Base-by-base conservation (phyloP, 37 sponge, comb jelly and placozoan genomes). In the Ianthella basta region DNA sequence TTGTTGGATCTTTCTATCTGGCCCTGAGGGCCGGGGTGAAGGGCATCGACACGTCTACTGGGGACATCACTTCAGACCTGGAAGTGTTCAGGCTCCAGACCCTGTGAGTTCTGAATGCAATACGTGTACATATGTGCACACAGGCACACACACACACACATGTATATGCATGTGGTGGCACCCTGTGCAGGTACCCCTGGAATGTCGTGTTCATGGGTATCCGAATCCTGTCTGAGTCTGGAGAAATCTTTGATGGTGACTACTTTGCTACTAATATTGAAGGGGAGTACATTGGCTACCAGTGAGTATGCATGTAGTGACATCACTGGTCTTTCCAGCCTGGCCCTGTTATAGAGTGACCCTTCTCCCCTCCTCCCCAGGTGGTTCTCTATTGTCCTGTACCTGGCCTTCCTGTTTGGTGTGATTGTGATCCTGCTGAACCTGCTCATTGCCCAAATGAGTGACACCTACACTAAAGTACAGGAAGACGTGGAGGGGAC, bases 361-460 rank as follows among this genome's bases (percentile, higher is more conserved):
- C 8, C 50, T 8, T 8, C 8, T 8, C 50, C 50, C 50, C 63
- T 61, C 63, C 23, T 61, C 78, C 10, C 37, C 44, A 75, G 78
- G 54, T 75, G 78, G 78, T 75, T 75, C 78, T 75, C 78, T 35
- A 39, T 85, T 16, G 61, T 78, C 29, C 4, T 85, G 77, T 69
- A 69, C 56, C 86, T 85, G 36, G 12, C 53, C 77, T 85, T 85
- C 77, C 37, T 85, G 78, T 72, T 85, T 57, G 27, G 4, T 21
- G 78, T 85, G 34, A 85, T 85, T 4, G 78, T 85, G 15, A 37
- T 85, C 77, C 77, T 85, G 34, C 78, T 85, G 23, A 85, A 85
- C 78, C 33, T 85, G 19, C 86, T 85, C 36, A 85, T 85, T 75
- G 86, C 86, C 56, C 86, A 85, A 60, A 50, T 85, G 74, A 74